A percentile compares a stretch with the other conserved stretches of the same genome.
Evolutionary conservation across 1,140 invertebrate species (phyloP).

Genomic region (Drosophila sp.): DNA sequence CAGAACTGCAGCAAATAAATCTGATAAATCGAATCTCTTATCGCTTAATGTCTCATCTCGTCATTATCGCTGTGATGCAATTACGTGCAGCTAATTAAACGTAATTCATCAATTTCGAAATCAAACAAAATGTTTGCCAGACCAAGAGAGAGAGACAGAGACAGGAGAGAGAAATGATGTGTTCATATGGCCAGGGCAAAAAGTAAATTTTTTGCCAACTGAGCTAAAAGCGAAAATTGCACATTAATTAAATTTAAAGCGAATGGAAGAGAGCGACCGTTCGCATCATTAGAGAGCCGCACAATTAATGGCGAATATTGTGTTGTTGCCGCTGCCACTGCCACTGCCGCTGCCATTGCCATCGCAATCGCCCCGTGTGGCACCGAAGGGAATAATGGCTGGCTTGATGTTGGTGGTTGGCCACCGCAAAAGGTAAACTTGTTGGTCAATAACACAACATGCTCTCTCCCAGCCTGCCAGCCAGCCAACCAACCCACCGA

Average conservation of each 20-base stretch:
- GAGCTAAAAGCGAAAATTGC: conserved; percentile 69
- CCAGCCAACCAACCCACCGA: too few relatives aligned
- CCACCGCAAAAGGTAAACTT: conserved; percentile 70
- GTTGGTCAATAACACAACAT: conserved; percentile 52
- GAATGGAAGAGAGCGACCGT: conserved; percentile 43
- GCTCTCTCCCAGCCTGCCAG: neutral
- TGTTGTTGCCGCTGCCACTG: neutral
- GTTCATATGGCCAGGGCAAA: conserved; percentile 10
- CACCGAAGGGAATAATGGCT: neutral
- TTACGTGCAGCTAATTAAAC: conserved; percentile 60
- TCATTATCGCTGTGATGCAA: conserved; percentile 30
- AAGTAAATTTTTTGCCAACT: conserved; percentile 50
- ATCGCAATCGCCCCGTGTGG: neutral
- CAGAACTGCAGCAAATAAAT: conserved; percentile 1
- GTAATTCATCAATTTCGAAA: conserved; percentile 62
- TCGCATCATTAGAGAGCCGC: conserved; percentile 73
- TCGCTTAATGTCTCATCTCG: conserved; percentile 24
- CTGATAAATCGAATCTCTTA: neutral
- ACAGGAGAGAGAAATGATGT: neutral
- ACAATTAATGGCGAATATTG: conserved; percentile 67
- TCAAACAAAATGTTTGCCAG: conserved; percentile 22
- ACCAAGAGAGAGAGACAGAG: neutral
- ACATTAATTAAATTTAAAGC: conserved; percentile 75
- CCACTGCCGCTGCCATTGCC: neutral
- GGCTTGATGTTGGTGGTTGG: conserved; percentile 15